These are phyloP conservation scores for Penaeus chinensis DNA, from an alignment of 1,140 invertebrate genomes.

Conservation along the genomic window DNA sequence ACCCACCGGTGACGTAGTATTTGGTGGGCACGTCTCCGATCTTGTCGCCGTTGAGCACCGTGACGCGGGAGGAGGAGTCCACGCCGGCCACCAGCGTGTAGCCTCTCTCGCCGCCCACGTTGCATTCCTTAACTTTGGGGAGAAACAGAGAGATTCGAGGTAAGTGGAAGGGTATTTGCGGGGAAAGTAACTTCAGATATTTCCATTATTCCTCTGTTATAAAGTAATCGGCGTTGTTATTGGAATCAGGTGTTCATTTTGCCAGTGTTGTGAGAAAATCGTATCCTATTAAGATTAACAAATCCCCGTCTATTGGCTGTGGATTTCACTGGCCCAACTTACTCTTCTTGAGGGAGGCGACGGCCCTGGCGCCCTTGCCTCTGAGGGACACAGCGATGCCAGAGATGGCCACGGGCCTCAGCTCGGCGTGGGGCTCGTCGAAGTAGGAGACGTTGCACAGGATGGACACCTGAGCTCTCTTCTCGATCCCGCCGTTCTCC, in stretches of 20 bases:
- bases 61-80: constrained; percentile 69
- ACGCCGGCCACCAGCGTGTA: constrained; percentile 76
- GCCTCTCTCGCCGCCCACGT: constrained; percentile 71
- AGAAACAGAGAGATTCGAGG: not conserved
- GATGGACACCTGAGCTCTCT: constrained; percentile 75
- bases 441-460: constrained; percentile 78
- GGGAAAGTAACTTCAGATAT: no score
- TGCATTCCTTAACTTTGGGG: constrained; percentile 67
- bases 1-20: constrained; percentile 74
- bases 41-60: constrained; percentile 73
- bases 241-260: not conserved
- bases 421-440: constrained; percentile 73
- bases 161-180: not conserved
- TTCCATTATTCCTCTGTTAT: no score
- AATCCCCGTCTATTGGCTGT: no score
- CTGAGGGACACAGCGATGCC: constrained; percentile 74
- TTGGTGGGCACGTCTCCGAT: constrained; percentile 77
- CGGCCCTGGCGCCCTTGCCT: constrained; percentile 66
- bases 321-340: not conserved
- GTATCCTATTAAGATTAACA: not conserved
- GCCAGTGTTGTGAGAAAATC: not conserved
- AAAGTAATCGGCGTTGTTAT: no score
- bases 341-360: not conserved
- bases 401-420: constrained; percentile 71
- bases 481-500: constrained; percentile 71